These are phyloP conservation scores for Calameuta idolon DNA, from an alignment of 2,888 invertebrate species.

Conservation along the genomic window DNA sequence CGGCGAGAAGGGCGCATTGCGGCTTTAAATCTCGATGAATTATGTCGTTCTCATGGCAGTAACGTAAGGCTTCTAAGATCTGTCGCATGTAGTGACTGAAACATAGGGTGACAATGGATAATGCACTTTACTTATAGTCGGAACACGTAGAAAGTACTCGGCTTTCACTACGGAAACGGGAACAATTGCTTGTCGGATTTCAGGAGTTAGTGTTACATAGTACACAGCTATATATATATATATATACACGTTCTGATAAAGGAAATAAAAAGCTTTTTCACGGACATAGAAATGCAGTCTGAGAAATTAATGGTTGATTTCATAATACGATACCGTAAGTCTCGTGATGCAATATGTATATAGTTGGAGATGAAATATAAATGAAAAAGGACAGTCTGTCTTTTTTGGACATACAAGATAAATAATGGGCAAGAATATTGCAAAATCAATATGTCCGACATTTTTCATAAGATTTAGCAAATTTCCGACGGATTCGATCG, in stretches of 20 bases:
- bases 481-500: not conserved
- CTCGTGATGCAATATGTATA: not conserved
- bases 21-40: slow-evolving; percentile 98
- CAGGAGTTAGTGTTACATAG: no score
- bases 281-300: not conserved
- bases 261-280: not conserved
- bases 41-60: slow-evolving; percentile 98
- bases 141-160: no score
- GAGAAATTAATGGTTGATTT: not conserved
- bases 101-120: slow-evolving; percentile 37
- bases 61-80: slow-evolving; percentile 94
- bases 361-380: not conserved
- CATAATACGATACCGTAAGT: not conserved
- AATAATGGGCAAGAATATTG: not conserved
- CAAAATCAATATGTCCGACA: not conserved
- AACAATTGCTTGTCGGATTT: no score
- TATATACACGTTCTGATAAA: not conserved
- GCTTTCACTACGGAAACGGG: no score
- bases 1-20: slow-evolving; percentile 95
- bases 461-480: not conserved
- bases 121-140: not conserved
- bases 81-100: slow-evolving; percentile 98
- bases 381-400: not conserved
- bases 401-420: not conserved
- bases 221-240: not conserved